phyloP scores from a whole-genome alignment of 2,888 invertebrate genomes.

The Rhamnusium bicolor region DNA sequence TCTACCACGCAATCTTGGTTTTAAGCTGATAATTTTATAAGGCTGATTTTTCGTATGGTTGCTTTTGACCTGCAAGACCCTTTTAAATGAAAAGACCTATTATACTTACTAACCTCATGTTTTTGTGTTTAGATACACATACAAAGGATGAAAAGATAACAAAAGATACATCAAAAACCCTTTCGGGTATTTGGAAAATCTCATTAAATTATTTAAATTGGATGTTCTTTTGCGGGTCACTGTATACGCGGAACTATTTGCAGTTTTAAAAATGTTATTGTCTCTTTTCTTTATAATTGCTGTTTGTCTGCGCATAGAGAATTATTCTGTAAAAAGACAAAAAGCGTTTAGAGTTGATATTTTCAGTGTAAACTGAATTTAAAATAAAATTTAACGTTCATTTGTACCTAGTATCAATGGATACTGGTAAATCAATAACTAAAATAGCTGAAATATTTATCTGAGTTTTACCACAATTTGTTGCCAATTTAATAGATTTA shows the following conservation, averaged over 20 bases:
- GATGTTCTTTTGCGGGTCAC: conserved; percentile 50
- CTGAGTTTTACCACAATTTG: neutral
- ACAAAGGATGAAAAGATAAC: conserved; percentile 61
- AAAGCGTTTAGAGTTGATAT: neutral
- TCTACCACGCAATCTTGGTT: conserved; percentile 22
- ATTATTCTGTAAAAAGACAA: neutral
- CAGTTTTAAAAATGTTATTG: conserved; percentile 5
- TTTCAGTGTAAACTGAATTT: neutral
- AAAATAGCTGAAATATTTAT: neutral
- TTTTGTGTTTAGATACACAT: conserved; percentile 58
- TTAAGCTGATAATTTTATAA: conserved; percentile 33
- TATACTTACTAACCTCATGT: conserved; percentile 57
- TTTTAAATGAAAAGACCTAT: conserved; percentile 49
- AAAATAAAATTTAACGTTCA: neutral
- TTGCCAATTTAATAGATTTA: neutral
- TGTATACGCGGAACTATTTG: conserved; percentile 1
- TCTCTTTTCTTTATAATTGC: neutral
- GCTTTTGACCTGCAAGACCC: conserved; percentile 39
- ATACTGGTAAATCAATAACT: neutral
- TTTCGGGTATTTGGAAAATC: conserved; percentile 64
- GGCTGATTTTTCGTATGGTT: conserved; percentile 37
- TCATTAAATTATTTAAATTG: conserved; percentile 68
- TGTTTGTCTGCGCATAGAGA: neutral
- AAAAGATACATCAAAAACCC: conserved; percentile 61
- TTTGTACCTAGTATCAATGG: too few species aligned